phyloP scores from a whole-genome alignment of 1,140 invertebrate species.

The Bombus pascuorum region DNA sequence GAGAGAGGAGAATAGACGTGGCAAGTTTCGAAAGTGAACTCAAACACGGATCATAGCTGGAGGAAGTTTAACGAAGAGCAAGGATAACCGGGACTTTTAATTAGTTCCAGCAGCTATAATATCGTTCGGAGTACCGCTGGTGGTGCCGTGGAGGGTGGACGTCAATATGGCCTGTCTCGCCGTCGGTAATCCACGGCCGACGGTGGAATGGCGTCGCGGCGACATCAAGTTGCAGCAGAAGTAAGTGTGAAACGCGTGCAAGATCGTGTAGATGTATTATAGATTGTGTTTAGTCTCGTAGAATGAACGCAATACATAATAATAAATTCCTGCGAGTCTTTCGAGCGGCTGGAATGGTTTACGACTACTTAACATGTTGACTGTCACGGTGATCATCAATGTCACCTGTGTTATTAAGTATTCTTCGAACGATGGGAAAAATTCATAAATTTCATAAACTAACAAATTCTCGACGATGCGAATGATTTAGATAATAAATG shows the following conservation, averaged over 20 bases:
- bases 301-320: no score
- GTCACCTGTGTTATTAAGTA: no score
- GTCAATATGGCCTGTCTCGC: constrained; percentile 84
- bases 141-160: constrained; percentile 83
- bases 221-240: constrained; percentile 79
- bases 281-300: no score
- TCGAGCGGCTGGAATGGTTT: not conserved
- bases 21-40: constrained; percentile 49
- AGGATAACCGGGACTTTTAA: constrained; percentile 55
- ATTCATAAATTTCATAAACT: no score
- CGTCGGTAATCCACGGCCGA: constrained; percentile 84
- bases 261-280: not conserved
- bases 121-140: constrained; percentile 84
- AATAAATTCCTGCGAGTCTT: not conserved
- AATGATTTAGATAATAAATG: no score
- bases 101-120: constrained; percentile 86
- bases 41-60: constrained; percentile 47
- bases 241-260: constrained; percentile 55
- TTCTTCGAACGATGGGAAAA: no score
- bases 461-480: no score
- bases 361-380: no score
- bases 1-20: not conserved
- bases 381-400: no score
- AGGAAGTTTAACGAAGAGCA: constrained; percentile 50
- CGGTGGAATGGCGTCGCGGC: constrained; percentile 82